phyloP scores from a whole-genome alignment of 2,113 vertebrate species.

The Chunga burmeisteri region DNA sequence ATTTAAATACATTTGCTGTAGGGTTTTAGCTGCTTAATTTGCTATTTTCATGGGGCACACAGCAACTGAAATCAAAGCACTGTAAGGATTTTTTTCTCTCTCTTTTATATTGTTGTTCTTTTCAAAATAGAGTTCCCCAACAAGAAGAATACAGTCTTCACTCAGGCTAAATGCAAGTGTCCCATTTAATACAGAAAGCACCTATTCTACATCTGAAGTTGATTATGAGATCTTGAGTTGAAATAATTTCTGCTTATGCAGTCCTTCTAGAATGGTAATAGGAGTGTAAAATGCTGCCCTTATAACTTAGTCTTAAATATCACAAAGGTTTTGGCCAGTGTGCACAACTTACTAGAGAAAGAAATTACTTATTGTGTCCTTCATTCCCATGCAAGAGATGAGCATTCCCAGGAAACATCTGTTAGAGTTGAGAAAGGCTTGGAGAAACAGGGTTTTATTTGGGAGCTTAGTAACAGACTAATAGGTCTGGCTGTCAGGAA shows the following conservation, averaged over 20 bases:
- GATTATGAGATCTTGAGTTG: background rate
- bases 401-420: background rate
- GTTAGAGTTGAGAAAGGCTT: background rate
- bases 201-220: background rate
- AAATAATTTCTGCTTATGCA: background rate
- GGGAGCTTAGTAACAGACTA: background rate
- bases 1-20: background rate
- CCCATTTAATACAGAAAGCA: background rate
- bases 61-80: background rate
- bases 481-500: background rate
- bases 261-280: background rate
- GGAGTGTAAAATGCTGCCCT: background rate
- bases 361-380: background rate
- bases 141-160: background rate
- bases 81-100: background rate
- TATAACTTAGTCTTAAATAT: background rate
- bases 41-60: background rate
- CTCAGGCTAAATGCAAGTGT: background rate
- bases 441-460: background rate
- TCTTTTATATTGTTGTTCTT: background rate
- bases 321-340: background rate
- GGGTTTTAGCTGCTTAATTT: background rate
- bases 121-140: background rate
- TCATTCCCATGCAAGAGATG: background rate
- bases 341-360: background rate